phyloP scores from a whole-genome alignment of 2,113 vertebrate genomes.

The Xenopus borealis region DNA sequence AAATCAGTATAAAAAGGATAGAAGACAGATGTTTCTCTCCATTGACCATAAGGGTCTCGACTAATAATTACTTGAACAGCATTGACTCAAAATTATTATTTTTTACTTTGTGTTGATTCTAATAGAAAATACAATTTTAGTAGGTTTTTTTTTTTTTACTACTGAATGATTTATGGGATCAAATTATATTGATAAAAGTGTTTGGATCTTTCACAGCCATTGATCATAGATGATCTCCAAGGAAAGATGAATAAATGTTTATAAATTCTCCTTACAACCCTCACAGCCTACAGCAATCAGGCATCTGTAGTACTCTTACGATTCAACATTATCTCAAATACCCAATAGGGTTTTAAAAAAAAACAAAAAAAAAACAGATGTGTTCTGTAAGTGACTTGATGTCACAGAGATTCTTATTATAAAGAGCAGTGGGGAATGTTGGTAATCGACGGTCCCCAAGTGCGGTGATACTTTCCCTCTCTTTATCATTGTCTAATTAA shows the following conservation, averaged over 20 bases:
- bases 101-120: no score
- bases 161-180: no score
- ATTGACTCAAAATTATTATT: no score
- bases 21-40: no score
- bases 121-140: no score
- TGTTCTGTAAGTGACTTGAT: conserved; percentile 23
- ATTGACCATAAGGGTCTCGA: no score
- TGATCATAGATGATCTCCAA: background rate
- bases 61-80: no score
- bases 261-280: background rate
- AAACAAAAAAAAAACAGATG: conserved; percentile 46
- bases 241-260: background rate
- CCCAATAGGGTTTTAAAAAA: conserved; percentile 41
- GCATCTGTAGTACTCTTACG: conserved; percentile 30
- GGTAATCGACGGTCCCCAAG: conserved; percentile 36
- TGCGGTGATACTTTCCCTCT: conserved; percentile 38
- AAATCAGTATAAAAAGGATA: no score
- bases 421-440: conserved; percentile 31
- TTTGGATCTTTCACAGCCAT: no score
- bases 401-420: conserved; percentile 21
- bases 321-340: conserved; percentile 43
- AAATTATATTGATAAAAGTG: no score
- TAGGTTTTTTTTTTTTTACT: no score
- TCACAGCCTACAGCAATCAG: conserved; percentile 13
- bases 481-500: conserved; percentile 56